A percentile compares a stretch with the other conserved stretches of the same genome.
phyloP scores from a whole-genome alignment of 2,797 vertebrate species.

The Urocyon cinereoargenteus region DNA sequence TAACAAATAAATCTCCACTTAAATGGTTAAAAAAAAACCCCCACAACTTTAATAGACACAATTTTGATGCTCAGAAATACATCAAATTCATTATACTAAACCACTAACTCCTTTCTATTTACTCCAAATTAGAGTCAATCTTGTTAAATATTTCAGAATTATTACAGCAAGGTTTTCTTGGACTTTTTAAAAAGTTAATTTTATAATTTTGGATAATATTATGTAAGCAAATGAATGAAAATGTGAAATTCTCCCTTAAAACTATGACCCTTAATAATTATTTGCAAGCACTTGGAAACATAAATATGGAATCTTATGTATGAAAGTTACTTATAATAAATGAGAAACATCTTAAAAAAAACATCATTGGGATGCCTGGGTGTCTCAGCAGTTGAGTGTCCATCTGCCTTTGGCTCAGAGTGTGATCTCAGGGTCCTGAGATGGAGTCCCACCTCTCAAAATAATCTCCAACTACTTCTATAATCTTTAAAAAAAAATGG shows the following conservation, averaged over 20 bases:
- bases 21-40: background rate
- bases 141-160: background rate
- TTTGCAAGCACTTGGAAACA: background rate
- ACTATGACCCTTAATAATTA: background rate
- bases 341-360: background rate
- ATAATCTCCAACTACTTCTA: background rate
- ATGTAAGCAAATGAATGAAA: background rate
- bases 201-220: background rate
- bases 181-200: background rate
- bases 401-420: too few relatives aligned
- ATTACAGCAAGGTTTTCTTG: background rate
- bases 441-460: background rate
- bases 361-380: background rate
- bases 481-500: background rate
- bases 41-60: background rate
- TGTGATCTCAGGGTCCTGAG: too few relatives aligned
- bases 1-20: background rate
- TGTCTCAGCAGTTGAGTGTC: too few relatives aligned
- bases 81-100: background rate
- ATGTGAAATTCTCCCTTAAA: conserved; percentile 4
- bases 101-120: background rate
- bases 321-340: conserved; percentile 21
- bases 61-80: conserved; percentile 2
- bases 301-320: background rate
- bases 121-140: background rate